These are phyloP conservation scores for Ormyrus labotus DNA, from an alignment of 2,888 invertebrate genomes.

Conservation along the genomic window DNA sequence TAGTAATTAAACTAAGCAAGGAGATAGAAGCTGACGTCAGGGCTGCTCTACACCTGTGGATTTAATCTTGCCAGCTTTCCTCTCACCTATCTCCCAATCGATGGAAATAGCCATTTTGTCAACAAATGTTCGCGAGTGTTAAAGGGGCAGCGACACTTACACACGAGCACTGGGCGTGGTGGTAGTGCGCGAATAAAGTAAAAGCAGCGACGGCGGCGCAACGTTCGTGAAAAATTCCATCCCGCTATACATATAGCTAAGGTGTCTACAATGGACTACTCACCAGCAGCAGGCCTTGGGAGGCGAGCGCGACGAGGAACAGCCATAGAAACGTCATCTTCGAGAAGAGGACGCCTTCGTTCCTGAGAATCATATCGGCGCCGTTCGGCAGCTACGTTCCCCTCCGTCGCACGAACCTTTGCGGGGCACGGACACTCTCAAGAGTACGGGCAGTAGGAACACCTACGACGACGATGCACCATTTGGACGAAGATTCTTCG, in stretches of 20 bases:
- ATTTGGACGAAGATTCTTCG: slow-evolving; percentile 12
- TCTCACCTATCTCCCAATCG: no score
- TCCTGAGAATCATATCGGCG: slow-evolving; percentile 38
- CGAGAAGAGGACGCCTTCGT: slow-evolving; percentile 15
- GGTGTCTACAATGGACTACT: no score
- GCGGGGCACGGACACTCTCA: slow-evolving; percentile 9
- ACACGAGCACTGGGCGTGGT: slow-evolving; percentile 6
- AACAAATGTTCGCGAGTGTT: no score
- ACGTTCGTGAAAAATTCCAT: no score
- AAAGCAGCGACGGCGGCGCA: background rate
- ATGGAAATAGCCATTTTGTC: no score
- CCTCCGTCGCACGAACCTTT: background rate
- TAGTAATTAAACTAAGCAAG: no score
- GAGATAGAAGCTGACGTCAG: no score
- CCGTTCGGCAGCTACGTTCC: background rate
- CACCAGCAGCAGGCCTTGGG: slow-evolving; percentile 4
- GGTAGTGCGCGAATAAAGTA: background rate
- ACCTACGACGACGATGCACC: slow-evolving; percentile 21
- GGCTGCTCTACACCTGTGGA: no score
- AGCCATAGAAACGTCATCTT: background rate
- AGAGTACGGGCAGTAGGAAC: background rate
- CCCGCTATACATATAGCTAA: no score
- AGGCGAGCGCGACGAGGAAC: slow-evolving; percentile 6
- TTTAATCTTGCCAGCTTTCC: no score
- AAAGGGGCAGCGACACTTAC: no score